Evolutionary conservation across 2,888 invertebrate genomes (phyloP), one percentile per base, ranked within the genome.

Genomic region (Lydus trimaculatus): DNA sequence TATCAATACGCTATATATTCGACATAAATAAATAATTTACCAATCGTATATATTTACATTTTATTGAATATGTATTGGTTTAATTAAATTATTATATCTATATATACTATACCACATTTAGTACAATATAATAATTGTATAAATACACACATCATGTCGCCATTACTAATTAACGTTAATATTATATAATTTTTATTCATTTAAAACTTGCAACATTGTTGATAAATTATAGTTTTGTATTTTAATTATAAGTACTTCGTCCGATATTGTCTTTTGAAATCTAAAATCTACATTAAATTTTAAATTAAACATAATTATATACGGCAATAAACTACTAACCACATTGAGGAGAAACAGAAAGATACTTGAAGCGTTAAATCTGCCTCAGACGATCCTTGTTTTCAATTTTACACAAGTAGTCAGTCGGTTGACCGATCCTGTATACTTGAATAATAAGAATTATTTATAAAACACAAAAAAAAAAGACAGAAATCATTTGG

Each of bases 71-170:
- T 80, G 77, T 79, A 73, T 74, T 72, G 73, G 74, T 77, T 82
- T 82, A 83, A 83, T 83, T 82, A 82, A 82, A 81, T 82, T 82
- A 81, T 77, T 79, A 78, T 78, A 79, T 77, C 74, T 76, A 74
- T 78, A 75, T n/a, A n/a, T n/a, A n/a, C n/a, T n/a, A n/a, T 71
- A 75, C 73, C 77, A 75, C 70, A 75, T 76, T 75, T 78, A 79
- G 79, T 78, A 81, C 81, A 81, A 83, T 82, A 82, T 83, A 81
- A 83, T 84, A 83, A 84, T 84, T 82, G 83, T 82, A 83, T 83
- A 82, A 83, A 83, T 82, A 82, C 81, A 81, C 79, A 81, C 80
- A 81, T 80, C 81, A 80, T 80, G 81, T 81, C 82, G 81, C 81
- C 80, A 80, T 80, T 78, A 79, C 81, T 83, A 84, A 84, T 83